Percentiles rank a stretch among this genome's conserved stretches.
phyloP scores from a whole-genome alignment of 2,797 vertebrate genomes.

The Ctenopoma multispine region DNA sequence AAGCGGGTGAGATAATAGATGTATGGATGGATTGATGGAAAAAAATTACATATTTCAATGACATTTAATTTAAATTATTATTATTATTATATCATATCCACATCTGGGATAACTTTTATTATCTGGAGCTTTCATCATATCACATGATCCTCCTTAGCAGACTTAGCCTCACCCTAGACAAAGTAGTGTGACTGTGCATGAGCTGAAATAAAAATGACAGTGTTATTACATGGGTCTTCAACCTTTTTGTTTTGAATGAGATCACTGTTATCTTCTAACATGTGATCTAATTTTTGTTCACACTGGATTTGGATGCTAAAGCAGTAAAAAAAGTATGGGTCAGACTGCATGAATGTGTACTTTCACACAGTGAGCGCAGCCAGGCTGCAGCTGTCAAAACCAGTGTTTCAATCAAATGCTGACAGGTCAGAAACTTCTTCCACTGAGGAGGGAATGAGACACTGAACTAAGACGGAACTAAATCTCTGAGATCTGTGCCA shows the following conservation, averaged over 20 bases:
- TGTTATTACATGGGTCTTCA: background rate
- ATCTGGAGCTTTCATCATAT: background rate
- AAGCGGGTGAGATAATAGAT: no score
- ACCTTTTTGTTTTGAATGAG: conserved; percentile 2
- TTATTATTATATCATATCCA: no score
- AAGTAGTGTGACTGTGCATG: background rate
- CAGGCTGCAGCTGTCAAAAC: conserved; percentile 58
- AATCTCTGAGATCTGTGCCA: conserved; percentile 5
- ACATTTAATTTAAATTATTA: no score
- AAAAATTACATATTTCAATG: no score
- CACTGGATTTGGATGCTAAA: conserved; percentile 5
- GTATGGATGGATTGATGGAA: no score
- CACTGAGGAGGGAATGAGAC: conserved; percentile 18
- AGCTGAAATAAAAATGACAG: background rate
- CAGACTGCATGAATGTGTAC: conserved; percentile 25
- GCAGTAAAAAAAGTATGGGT: conserved; percentile 30
- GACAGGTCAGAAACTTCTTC: conserved; percentile 4
- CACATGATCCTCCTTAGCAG: background rate
- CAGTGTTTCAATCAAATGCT: conserved; percentile 48
- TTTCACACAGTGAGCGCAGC: conserved; percentile 29
- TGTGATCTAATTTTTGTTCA: conserved; percentile 31
- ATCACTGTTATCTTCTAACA: conserved; percentile 18
- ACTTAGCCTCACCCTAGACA: background rate
- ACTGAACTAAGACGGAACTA: conserved; percentile 6
- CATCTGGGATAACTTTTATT: background rate